Evolutionary conservation across 2,888 invertebrate species (phyloP).

Genomic region (Cheilosia scutellata): DNA sequence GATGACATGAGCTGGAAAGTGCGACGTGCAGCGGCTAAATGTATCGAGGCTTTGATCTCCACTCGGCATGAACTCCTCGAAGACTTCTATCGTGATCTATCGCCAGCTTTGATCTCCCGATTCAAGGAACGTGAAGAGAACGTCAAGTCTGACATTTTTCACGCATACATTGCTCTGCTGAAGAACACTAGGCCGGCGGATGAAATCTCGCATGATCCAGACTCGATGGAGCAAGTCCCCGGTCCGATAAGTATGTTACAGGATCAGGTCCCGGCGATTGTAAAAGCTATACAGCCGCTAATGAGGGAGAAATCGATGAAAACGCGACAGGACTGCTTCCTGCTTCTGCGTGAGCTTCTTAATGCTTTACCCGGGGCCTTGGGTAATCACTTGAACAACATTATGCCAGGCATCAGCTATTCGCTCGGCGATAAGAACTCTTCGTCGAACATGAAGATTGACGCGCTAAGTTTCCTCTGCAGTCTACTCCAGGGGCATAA

Average conservation of each 20-base stretch:
- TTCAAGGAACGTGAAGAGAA: slow-evolving; percentile 99
- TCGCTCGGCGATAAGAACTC: slow-evolving; percentile 96
- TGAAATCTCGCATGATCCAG: slow-evolving; percentile 87
- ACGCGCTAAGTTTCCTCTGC: slow-evolving; percentile 94
- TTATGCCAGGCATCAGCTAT: slow-evolving; percentile 95
- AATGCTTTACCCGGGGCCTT: slow-evolving; percentile 95
- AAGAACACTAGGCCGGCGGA: slow-evolving; percentile 93
- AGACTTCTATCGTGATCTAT: slow-evolving; percentile 94
- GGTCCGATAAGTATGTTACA: slow-evolving; percentile 87
- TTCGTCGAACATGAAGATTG: slow-evolving; percentile 99
- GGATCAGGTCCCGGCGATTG: slow-evolving; percentile 89
- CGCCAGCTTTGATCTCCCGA: slow-evolving; percentile 95
- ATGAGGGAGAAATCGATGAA: slow-evolving; percentile 94
- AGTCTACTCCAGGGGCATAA: slow-evolving; percentile 83
- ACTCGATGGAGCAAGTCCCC: slow-evolving; percentile 90
- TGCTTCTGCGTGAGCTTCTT: slow-evolving; percentile 95
- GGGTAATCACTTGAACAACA: slow-evolving; percentile 91
- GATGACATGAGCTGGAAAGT: slow-evolving; percentile 99
- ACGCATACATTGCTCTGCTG: slow-evolving; percentile 96
- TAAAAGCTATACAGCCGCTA: slow-evolving; percentile 94
- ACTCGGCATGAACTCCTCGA: slow-evolving; percentile 95
- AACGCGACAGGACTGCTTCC: slow-evolving; percentile 96
- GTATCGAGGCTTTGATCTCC: slow-evolving; percentile 96
- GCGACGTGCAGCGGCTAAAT: slow-evolving; percentile 98
- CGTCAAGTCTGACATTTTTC: slow-evolving; percentile 98